Percentiles rank a stretch among this genome's conserved stretches.
These are phyloP conservation scores for Limnothrissa miodon DNA, from an alignment of 2,113 vertebrate species.

Conservation along the genomic window DNA sequence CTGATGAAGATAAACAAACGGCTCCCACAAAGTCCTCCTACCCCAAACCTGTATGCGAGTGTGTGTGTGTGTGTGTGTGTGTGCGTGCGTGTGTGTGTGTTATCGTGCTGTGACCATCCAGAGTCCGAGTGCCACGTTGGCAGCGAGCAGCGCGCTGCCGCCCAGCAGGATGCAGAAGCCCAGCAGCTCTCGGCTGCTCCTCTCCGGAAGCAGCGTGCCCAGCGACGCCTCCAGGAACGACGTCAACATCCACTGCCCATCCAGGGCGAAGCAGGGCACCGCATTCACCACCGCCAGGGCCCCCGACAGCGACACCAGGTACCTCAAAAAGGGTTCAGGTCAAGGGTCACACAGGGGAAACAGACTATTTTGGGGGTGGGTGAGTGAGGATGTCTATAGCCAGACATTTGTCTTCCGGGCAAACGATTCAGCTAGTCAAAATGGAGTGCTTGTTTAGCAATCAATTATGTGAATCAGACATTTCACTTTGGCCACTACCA, in stretches of 20 bases:
- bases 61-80: neutral
- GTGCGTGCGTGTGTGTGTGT: slow-evolving; percentile 24
- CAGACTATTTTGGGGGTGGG: neutral
- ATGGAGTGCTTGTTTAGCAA: no score
- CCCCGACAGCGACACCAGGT: slow-evolving; percentile 92
- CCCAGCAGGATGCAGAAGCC: slow-evolving; percentile 93
- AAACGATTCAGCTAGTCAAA: no score
- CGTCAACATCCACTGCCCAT: slow-evolving; percentile 97
- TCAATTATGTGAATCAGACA: neutral
- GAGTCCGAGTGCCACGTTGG: slow-evolving; percentile 92
- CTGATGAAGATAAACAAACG: neutral
- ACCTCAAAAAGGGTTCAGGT: slow-evolving; percentile 69
- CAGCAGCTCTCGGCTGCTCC: slow-evolving; percentile 85
- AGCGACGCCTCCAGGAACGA: slow-evolving; percentile 93
- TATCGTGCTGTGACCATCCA: slow-evolving; percentile 98
- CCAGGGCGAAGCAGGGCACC: slow-evolving; percentile 94
- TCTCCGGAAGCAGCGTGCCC: slow-evolving; percentile 82
- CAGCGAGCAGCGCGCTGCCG: slow-evolving; percentile 90
- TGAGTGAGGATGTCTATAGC: no score
- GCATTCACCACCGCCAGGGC: slow-evolving; percentile 96
- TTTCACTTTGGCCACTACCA: no score
- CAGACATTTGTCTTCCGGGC: no score
- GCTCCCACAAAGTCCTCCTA: neutral
- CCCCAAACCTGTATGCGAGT: neutral
- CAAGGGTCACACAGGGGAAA: slow-evolving; percentile 45